phyloP scores from a whole-genome alignment of 2,113 vertebrate genomes.

The Mesembrinibis cayennensis region DNA sequence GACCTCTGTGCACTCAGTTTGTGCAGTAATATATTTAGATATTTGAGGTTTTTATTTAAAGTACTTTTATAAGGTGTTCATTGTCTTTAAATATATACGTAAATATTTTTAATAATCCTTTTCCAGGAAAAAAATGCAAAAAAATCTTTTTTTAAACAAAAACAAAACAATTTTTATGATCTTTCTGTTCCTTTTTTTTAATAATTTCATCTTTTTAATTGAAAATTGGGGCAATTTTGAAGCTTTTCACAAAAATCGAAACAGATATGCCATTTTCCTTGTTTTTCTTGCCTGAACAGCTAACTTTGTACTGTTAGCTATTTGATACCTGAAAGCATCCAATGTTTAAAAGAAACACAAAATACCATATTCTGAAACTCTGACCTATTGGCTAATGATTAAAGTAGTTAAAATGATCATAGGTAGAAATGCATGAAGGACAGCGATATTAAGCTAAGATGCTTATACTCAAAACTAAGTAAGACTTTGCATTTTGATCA shows the following conservation, averaged over 20 bases:
- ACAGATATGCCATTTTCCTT: not conserved
- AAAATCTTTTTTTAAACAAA: not conserved
- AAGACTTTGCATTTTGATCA: constrained; percentile 26
- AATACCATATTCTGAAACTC: not conserved
- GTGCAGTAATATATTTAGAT: not conserved
- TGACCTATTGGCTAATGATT: not conserved
- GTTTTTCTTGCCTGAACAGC: not conserved
- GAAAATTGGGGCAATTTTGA: not conserved
- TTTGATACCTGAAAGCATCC: not conserved
- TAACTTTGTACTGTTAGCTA: not conserved
- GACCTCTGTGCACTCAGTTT: not conserved
- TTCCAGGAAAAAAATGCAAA: not conserved
- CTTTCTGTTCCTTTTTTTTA: not conserved
- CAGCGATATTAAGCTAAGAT: not conserved
- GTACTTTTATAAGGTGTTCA: not conserved
- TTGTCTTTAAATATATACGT: not conserved
- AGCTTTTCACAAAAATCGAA: not conserved
- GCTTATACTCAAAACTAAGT: not conserved
- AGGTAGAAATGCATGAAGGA: not conserved
- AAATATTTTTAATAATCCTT: not conserved
- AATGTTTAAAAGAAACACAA: not conserved
- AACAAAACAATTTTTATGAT: not conserved
- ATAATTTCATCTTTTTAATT: not conserved
- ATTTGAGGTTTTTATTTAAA: not conserved
- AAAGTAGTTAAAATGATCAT: not conserved